Percentiles rank a stretch among this genome's conserved stretches.
phyloP scores from a whole-genome alignment of 2,888 invertebrate genomes.

The Chalcosyrphus nemorum region DNA sequence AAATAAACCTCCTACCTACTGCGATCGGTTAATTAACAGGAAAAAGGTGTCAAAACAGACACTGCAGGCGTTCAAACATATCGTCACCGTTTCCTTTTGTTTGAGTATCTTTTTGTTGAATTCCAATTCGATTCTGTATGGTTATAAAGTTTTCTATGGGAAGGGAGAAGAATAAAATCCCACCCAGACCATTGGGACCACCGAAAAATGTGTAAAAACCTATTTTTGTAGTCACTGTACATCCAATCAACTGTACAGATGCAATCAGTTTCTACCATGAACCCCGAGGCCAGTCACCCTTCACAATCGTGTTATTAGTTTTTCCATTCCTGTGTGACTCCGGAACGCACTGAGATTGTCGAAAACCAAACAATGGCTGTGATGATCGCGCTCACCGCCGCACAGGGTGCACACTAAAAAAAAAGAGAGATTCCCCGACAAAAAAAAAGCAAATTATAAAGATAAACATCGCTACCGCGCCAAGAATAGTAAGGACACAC shows the following conservation, averaged over 20 bases:
- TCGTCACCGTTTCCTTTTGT: neutral
- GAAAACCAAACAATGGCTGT: slow-evolving; percentile 1
- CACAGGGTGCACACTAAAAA: neutral
- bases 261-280: neutral
- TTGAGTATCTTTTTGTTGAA: neutral
- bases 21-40: slow-evolving; percentile 40
- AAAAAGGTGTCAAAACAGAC: slow-evolving; percentile 45
- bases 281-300: slow-evolving; percentile 43
- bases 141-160: no score
- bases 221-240: neutral
- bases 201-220: neutral
- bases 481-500: slow-evolving; percentile 23
- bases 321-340: neutral
- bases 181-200: neutral
- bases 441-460: neutral
- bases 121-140: neutral
- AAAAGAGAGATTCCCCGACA: neutral
- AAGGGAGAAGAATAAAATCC: no score
- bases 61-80: slow-evolving; percentile 4
- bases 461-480: slow-evolving; percentile 23
- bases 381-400: neutral
- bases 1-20: neutral
- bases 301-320: slow-evolving; percentile 13
- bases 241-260: neutral
- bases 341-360: neutral